These are phyloP conservation scores for Mirza zaza DNA, from an alignment of 2,113 vertebrate species.

Conservation along the genomic window DNA sequence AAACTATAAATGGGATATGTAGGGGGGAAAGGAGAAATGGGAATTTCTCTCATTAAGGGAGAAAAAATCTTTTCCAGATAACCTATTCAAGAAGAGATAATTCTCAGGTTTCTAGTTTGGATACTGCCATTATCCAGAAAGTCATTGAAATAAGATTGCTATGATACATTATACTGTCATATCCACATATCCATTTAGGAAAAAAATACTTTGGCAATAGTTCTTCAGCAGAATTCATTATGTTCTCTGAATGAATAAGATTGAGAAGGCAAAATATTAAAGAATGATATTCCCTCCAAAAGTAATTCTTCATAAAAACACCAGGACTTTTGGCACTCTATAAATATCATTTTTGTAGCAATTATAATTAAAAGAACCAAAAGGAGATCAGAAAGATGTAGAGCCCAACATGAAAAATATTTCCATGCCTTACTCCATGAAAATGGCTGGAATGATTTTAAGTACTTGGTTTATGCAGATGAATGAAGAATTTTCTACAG, in stretches of 20 bases:
- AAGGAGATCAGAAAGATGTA: neutral
- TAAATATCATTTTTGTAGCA: conserved; percentile 49
- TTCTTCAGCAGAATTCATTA: conserved; percentile 40
- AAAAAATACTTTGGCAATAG: conserved; percentile 39
- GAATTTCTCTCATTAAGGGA: conserved; percentile 37
- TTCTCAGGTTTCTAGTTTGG: conserved; percentile 33
- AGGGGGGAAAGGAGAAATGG: neutral
- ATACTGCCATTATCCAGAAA: conserved; percentile 48
- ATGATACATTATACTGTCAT: conserved; percentile 1
- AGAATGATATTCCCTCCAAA: conserved; percentile 14
- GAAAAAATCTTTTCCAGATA: conserved; percentile 46
- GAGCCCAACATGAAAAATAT: neutral
- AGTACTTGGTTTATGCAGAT: conserved; percentile 54
- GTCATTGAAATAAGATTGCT: conserved; percentile 37
- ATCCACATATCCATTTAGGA: neutral
- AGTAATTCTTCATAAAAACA: conserved; percentile 52
- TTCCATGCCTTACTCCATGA: neutral
- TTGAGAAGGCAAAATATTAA: conserved; percentile 44
- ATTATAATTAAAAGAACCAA: conserved; percentile 33
- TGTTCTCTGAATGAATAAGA: conserved; percentile 38
- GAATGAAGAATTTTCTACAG: conserved; percentile 37
- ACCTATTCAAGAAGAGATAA: conserved; percentile 34
- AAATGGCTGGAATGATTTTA: conserved; percentile 4
- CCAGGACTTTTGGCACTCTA: neutral
- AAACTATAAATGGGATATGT: neutral